A percentile compares a stretch with the other conserved stretches of the same genome.
phyloP scores from a whole-genome alignment of 2,888 invertebrate genomes.

The Troilus luridus region DNA sequence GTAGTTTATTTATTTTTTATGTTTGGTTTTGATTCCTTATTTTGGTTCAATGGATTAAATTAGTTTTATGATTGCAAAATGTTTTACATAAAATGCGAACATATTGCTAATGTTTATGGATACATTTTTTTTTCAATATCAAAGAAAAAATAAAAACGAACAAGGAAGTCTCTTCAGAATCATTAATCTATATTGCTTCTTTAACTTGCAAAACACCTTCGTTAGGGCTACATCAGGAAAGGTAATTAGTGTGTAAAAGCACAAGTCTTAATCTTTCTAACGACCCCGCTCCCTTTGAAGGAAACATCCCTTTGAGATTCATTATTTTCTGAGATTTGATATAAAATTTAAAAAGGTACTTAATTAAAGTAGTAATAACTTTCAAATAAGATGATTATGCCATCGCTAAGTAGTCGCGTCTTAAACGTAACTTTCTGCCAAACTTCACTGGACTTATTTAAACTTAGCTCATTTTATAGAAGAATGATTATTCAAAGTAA shows the following conservation, averaged over 20 bases:
- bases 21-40: too few species aligned
- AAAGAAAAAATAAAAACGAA: not conserved
- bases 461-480: conserved; percentile 29
- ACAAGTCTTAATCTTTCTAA: not conserved
- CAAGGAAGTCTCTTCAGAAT: not conserved
- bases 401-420: not conserved
- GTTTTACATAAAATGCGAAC: too few species aligned
- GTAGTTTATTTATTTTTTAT: too few species aligned
- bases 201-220: not conserved
- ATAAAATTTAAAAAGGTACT: conserved; percentile 15
- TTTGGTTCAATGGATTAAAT: too few species aligned
- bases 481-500: not conserved
- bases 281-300: not conserved
- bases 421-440: conserved; percentile 27
- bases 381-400: conserved; percentile 17
- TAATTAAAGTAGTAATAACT: conserved; percentile 11
- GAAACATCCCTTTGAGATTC: not conserved
- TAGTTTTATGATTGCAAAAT: too few species aligned
- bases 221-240: not conserved
- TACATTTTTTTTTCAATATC: too few species aligned
- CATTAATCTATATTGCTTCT: not conserved
- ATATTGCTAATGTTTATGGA: too few species aligned
- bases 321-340: not conserved
- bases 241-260: not conserved
- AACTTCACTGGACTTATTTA: conserved; percentile 14